These are phyloP conservation scores for Gari tellinella DNA, from an alignment of 2,888 invertebrate genomes.

Conservation along the genomic window DNA sequence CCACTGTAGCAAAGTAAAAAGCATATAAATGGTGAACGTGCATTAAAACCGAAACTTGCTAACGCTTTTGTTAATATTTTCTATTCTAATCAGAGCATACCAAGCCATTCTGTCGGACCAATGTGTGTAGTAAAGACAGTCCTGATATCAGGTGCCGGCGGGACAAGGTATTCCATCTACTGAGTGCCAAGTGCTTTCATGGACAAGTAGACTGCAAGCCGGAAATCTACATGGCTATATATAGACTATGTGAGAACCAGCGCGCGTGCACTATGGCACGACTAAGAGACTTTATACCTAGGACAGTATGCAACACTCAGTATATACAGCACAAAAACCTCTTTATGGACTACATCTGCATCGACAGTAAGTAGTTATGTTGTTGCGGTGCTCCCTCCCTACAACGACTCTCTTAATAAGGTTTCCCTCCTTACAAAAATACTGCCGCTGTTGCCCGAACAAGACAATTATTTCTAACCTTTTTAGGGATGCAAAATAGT, in stretches of 20 bases:
- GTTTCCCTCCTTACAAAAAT: no score
- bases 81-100: constrained; percentile 26
- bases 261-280: constrained; percentile 46
- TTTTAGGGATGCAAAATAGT: no score
- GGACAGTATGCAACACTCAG: constrained; percentile 35
- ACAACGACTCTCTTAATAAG: no score
- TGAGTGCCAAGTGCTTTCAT: constrained; percentile 50
- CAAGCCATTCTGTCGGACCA: constrained; percentile 59
- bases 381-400: no score
- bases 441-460: no score
- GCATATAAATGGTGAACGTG: no score
- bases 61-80: no score
- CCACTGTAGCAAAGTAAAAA: no score
- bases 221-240: constrained; percentile 57
- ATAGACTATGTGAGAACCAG: constrained; percentile 62
- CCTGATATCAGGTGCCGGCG: constrained; percentile 51
- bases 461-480: no score
- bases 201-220: constrained; percentile 48
- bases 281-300: constrained; percentile 41
- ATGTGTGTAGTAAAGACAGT: constrained; percentile 60
- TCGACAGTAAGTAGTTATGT: constrained; percentile 60
- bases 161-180: constrained; percentile 57
- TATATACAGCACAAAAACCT: constrained; percentile 53
- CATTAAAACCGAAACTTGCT: no score
- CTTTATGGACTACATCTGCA: constrained; percentile 66